Conservation (phyloP, 2,113 vertebrate species). For the Xiphophorus couchianus region DNA sequence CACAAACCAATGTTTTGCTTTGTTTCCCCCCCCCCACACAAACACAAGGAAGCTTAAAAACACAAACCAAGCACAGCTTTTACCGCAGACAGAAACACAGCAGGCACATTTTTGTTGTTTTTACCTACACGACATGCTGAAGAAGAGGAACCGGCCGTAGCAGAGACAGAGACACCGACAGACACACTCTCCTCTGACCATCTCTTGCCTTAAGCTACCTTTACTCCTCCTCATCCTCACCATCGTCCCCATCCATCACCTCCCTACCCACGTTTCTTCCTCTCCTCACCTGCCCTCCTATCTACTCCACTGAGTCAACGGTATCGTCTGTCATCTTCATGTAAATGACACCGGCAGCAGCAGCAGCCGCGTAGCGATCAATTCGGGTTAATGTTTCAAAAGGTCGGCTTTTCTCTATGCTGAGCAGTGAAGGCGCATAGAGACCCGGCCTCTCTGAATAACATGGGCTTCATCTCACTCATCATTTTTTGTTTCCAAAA, state of each 20-base stretch:
- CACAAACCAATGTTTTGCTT: not conserved
- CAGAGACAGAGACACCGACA: slow-evolving; percentile 96
- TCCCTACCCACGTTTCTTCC: slow-evolving; percentile 20
- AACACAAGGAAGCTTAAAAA: not conserved
- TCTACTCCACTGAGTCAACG: slow-evolving; percentile 19
- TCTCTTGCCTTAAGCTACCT: slow-evolving; percentile 63
- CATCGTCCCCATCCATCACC: slow-evolving; percentile 24
- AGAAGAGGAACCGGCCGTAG: slow-evolving; percentile 89
- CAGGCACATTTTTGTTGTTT: not conserved
- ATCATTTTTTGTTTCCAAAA: not conserved
- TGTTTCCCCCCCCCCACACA: not conserved
- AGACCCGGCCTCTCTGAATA: not conserved
- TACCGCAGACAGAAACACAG: slow-evolving; percentile 5
- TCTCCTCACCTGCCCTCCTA: slow-evolving; percentile 41
- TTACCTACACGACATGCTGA: slow-evolving; percentile 96
- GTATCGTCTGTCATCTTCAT: slow-evolving; percentile 76
- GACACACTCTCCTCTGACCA: slow-evolving; percentile 92
- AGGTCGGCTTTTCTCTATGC: slow-evolving; percentile 44
- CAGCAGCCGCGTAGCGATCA: slow-evolving; percentile 63
- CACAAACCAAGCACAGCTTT: slow-evolving; percentile 3
- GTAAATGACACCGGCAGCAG: slow-evolving; percentile 81
- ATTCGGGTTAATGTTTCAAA: slow-evolving; percentile 66
- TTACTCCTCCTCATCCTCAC: slow-evolving; percentile 36
- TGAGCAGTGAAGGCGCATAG: not conserved
- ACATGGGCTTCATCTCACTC: not conserved